phyloP scores from a whole-genome alignment of 1,140 invertebrate species.

The Drosophila micromelanica region DNA sequence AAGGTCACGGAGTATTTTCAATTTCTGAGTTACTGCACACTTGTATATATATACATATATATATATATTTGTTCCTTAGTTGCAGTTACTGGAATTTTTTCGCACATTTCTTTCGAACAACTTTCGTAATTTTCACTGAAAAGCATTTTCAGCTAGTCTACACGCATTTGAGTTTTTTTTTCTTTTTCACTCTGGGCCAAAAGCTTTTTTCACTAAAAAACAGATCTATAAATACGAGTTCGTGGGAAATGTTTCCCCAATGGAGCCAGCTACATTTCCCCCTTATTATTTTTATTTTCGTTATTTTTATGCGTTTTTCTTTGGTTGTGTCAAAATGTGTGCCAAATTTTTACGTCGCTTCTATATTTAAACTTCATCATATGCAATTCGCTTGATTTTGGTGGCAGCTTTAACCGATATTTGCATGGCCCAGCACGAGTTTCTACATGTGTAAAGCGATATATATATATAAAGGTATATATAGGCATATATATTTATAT shows the following conservation, averaged over 20 bases:
- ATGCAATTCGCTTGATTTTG: slow-evolving; percentile 35
- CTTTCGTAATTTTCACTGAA: not conserved
- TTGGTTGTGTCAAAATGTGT: slow-evolving; percentile 60
- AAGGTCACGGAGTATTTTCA: slow-evolving; percentile 6
- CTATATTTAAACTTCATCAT: slow-evolving; percentile 67
- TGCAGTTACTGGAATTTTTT: not conserved
- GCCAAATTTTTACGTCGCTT: slow-evolving; percentile 61
- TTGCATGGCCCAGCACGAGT: slow-evolving; percentile 42
- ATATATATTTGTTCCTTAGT: not conserved
- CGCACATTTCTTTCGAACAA: not conserved
- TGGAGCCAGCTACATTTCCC: slow-evolving; percentile 61
- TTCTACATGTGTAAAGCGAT: not conserved
- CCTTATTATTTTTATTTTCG: slow-evolving; percentile 17
- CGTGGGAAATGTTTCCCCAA: slow-evolving; percentile 57
- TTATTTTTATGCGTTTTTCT: slow-evolving; percentile 8
- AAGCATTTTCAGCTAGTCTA: not conserved
- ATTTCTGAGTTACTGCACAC: not conserved
- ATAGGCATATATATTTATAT: not conserved
- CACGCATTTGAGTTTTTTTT: not conserved
- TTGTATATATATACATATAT: too few relatives aligned
- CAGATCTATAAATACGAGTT: slow-evolving; percentile 65
- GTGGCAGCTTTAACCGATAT: slow-evolving; percentile 56
- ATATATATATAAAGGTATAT: not conserved
- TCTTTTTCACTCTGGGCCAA: slow-evolving; percentile 23
- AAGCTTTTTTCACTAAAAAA: slow-evolving; percentile 62